Base-by-base conservation (phyloP, 1,140 invertebrate genomes). In the Temnothorax curvispinosus region DNA sequence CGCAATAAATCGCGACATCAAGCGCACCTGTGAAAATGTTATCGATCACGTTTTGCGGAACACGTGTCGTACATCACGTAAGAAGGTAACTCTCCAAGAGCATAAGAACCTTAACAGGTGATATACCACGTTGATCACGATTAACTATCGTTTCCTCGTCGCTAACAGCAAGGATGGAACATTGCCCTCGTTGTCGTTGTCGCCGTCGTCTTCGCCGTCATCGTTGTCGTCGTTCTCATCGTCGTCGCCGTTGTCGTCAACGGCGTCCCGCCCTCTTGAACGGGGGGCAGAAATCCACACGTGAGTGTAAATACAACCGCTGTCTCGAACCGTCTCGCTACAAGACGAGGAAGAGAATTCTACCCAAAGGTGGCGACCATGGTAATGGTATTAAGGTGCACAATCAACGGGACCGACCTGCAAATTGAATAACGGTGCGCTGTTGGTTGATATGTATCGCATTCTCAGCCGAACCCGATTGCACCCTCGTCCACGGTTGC, bases 361-460 rank as follows among this genome's bases (percentile, higher is more conserved):
- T 71, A 62, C 71, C 41, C 78, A 84, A 91, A 93, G 89, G 89
- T 93, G 90, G 82, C 90, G 91, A 86, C 75, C 75, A 82, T 82
- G 86, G 89, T 94, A 94, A 94, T 92, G 89, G 88, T 87, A 93
- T 94, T 94, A 94, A 84, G 92, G 92, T 92, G 92, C 92, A 93
- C 93, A 94, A 94, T 94, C 94, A 93, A 94, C 91, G 93, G 88
- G 89, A 91, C 91, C 92, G 89, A 90, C 88, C 89, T 91, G 91
- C 87, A 94, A 94, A 94, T 94, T 94, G 92, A 94, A 94, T 94
- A 93, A 94, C 91, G 90, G 71, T 81, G 88, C 88, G 86, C 88
- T 88, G 89, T 85, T 81, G 78, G 87, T 88, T 93, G 93, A 94
- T 93, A 94, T 87, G 91, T 94, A 93, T 93, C 93, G 91, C 86